Evolutionary conservation across 2,113 vertebrate species (phyloP), one percentile per base, ranked within the genome.

Genomic region (Sander vitreus): DNA sequence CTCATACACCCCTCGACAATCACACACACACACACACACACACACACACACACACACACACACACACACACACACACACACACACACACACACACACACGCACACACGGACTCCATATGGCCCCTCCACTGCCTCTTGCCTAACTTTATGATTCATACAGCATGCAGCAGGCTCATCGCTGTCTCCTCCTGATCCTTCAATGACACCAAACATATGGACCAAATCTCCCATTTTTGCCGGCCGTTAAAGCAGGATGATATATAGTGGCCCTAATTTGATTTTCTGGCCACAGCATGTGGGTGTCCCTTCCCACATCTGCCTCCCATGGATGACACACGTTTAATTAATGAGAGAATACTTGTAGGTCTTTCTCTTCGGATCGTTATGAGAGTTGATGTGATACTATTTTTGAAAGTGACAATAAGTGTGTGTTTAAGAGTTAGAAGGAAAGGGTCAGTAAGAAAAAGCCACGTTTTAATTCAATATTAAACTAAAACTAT

Each of bases 121-220:
- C 68, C 88, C 88, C 73, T 11, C 51, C 48, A 15, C 83, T 53
- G 47, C 27, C 70, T 77, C 83, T 74, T 70, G 78, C 73, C 78
- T 76, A 76, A 79, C 70, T 79, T 79, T 88, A 76, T 87, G 87
- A 92, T 93, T 88, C 89, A 92, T 86, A 74, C 72, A 86, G 86
- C 69, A 77, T 87, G 84, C 86, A 85, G 80, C 57, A 70, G 60
- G 73, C 79, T 75, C 80, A 85, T 85, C 74, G 33, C 81, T 85
- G 72, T 90, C 85, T 88, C 75, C 83, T 83, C 80, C 54, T 87
- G 85, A 91, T 91, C 84, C 85, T 63, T 90, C 91, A 89, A 89
- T 93, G 89, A 93, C 93, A 93, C 86, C 81, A 86, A 87, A 91
- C 94, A 94, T 93, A 93, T 95, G 93, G 93, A 91, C 62, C 73